Evolutionary conservation across 2,113 vertebrate species (phyloP).

Genomic region (Poecilia latipinna): DNA sequence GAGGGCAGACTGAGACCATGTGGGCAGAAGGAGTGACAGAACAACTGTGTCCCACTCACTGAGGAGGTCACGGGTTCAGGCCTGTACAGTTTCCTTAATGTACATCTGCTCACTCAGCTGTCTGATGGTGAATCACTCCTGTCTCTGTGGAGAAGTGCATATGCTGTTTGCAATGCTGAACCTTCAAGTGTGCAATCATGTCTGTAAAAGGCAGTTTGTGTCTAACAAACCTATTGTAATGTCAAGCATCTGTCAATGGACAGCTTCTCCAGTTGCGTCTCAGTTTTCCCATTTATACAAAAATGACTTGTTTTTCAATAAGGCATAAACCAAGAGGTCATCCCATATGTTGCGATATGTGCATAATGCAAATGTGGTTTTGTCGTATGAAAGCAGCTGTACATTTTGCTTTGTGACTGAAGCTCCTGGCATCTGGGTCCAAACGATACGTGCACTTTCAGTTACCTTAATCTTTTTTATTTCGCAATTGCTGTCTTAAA

Average conservation of each 20-base stretch:
- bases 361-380: not conserved
- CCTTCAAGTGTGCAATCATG: not conserved
- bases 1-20: not conserved
- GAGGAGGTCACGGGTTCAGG: not conserved
- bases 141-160: not conserved
- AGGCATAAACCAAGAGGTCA: not conserved
- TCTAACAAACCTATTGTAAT: not conserved
- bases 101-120: not conserved
- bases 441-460: not conserved
- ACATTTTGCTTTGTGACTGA: not conserved
- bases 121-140: not conserved
- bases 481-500: not conserved
- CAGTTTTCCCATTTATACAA: not conserved
- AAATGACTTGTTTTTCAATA: not conserved
- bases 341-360: not conserved
- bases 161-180: not conserved
- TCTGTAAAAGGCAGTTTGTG: not conserved
- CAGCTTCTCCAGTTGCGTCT: not conserved
- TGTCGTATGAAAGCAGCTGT: not conserved
- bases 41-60: not conserved
- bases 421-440: constrained; percentile 3
- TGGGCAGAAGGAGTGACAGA: not conserved
- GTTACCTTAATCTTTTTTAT: not conserved
- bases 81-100: not conserved
- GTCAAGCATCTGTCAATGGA: not conserved